phyloP scores from a whole-genome alignment of 2,888 invertebrate species.

The Chaitophorus viminalis region DNA sequence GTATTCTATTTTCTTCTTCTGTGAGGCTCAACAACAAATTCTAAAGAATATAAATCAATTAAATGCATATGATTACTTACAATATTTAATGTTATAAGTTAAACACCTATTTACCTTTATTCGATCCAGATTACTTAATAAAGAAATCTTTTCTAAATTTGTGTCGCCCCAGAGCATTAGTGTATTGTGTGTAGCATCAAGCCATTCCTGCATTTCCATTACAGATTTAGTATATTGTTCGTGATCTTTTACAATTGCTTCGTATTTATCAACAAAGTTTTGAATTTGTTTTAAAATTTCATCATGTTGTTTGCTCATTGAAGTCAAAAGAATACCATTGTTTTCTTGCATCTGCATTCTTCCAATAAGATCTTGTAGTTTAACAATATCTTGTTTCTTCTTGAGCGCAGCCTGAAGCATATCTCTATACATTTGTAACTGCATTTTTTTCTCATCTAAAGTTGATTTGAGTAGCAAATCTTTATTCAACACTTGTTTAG shows the following conservation, averaged over 20 bases:
- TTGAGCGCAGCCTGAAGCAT: constrained; percentile 84
- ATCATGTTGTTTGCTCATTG: constrained; percentile 78
- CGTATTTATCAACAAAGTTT: constrained; percentile 84
- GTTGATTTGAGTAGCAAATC: constrained; percentile 86
- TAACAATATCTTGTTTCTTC: constrained; percentile 86
- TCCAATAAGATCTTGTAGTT: constrained; percentile 82
- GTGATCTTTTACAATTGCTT: constrained; percentile 87
- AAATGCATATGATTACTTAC: constrained; percentile 12
- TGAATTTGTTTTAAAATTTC: constrained; percentile 75
- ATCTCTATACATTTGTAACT: constrained; percentile 81
- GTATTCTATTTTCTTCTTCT: constrained; percentile 86
- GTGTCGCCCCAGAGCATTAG: constrained; percentile 85
- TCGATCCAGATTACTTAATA: constrained; percentile 87
- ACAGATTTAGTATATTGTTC: constrained; percentile 89
- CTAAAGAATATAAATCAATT: constrained; percentile 65
- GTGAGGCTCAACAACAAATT: constrained; percentile 81
- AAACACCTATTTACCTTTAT: constrained; percentile 70
- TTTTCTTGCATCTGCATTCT: constrained; percentile 81
- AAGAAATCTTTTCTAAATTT: constrained; percentile 83
- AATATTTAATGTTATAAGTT: background rate
- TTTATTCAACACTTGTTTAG: constrained; percentile 79
- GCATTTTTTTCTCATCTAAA: constrained; percentile 89
- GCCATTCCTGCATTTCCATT: constrained; percentile 86
- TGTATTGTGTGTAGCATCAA: constrained; percentile 84
- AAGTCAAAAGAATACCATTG: constrained; percentile 77